Percentiles rank a stretch among this genome's conserved stretches.
These are phyloP conservation scores for Gobio gobio DNA, from an alignment of 2,113 vertebrate species.

Conservation along the genomic window DNA sequence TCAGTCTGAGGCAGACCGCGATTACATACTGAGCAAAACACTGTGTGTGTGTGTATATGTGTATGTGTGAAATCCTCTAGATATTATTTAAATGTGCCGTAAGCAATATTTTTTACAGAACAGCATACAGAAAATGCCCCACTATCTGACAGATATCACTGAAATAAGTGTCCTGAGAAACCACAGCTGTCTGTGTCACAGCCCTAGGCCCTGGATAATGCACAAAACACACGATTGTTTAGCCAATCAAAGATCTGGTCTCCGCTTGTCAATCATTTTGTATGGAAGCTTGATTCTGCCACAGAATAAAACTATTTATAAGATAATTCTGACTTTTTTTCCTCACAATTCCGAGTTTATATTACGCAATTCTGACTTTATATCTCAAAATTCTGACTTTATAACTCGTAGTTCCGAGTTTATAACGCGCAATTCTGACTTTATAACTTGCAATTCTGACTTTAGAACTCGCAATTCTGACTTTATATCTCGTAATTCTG, in stretches of 20 bases:
- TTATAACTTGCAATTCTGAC: rapidly evolving
- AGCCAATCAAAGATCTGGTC: not conserved
- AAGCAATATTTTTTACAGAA: slow-evolving; percentile 2
- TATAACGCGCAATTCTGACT: too few species aligned
- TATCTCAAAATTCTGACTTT: too few species aligned
- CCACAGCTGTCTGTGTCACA: not conserved
- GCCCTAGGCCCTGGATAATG: not conserved
- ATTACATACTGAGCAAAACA: not conserved
- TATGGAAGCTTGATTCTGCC: too few species aligned
- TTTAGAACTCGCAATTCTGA: too few species aligned
- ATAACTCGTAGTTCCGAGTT: too few species aligned
- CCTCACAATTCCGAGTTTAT: too few species aligned
- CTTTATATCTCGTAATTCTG: too few species aligned
- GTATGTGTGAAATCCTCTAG: not conserved
- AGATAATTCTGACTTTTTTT: too few species aligned
- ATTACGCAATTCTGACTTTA: too few species aligned
- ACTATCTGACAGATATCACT: not conserved
- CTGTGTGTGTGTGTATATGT: not conserved
- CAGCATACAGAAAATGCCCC: slow-evolving; percentile 13
- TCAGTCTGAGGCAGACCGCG: slow-evolving; percentile 19
- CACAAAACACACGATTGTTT: not conserved
- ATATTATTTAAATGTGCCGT: slow-evolving; percentile 17
- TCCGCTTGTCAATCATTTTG: not conserved
- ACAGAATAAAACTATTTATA: too few species aligned
- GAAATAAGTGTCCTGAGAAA: slow-evolving; percentile 3